Evolutionary conservation across 2,797 vertebrate species (phyloP).

Genomic region (Dermochelys coriacea): DNA sequence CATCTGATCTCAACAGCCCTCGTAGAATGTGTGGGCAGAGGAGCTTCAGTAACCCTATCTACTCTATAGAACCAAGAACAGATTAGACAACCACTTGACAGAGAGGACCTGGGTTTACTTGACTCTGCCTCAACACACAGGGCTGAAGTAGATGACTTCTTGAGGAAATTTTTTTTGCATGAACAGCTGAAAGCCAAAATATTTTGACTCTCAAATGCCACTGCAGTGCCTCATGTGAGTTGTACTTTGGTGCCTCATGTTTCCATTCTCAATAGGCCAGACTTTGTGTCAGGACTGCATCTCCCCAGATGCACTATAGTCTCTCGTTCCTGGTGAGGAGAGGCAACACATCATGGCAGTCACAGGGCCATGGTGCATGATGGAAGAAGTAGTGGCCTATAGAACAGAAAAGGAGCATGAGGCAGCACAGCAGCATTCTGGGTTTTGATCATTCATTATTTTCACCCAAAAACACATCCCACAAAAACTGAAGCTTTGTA

Average conservation of each 20-base stretch:
- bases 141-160: neutral
- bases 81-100: too few species aligned
- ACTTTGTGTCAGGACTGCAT: neutral
- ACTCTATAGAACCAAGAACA: neutral
- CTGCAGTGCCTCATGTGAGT: neutral
- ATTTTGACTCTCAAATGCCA: neutral
- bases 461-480: neutral
- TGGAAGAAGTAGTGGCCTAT: neutral
- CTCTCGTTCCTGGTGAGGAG: neutral
- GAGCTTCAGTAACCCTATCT: neutral
- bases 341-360: neutral
- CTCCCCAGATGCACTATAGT: neutral
- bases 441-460: neutral
- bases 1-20: neutral
- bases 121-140: neutral
- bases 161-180: neutral
- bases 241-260: neutral
- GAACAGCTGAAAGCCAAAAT: neutral
- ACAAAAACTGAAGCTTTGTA: too few species aligned
- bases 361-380: neutral
- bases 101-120: too few species aligned
- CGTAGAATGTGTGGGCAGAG: too few species aligned
- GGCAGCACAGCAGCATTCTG: neutral
- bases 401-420: neutral
- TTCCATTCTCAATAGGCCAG: fast-evolving